A percentile compares a stretch with the other conserved stretches of the same genome.
These are phyloP conservation scores for Pollenia griseotomentosa DNA, from an alignment of 2,888 invertebrate genomes.

Conservation along the genomic window DNA sequence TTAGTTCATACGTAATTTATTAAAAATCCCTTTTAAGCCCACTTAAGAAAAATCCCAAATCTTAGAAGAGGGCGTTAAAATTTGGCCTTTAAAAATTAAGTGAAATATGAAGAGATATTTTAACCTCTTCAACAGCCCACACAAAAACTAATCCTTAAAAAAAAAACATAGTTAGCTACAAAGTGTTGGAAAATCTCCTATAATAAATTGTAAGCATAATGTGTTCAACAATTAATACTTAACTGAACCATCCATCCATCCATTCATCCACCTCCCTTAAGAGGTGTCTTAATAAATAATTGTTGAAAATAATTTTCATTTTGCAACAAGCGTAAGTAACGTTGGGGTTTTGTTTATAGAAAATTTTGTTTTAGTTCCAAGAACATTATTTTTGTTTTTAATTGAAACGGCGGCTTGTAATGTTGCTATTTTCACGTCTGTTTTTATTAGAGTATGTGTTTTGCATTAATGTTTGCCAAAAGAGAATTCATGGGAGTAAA, in stretches of 20 bases:
- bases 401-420: neutral
- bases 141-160: too few relatives aligned
- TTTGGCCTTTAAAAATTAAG: too few relatives aligned
- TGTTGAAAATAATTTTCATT: neutral
- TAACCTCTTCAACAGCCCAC: too few relatives aligned
- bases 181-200: too few relatives aligned
- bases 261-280: neutral
- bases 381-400: constrained; percentile 21
- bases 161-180: too few relatives aligned
- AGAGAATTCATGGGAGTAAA: too few relatives aligned
- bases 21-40: too few relatives aligned
- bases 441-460: neutral
- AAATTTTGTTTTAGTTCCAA: constrained; percentile 3
- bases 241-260: neutral
- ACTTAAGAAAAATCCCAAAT: too few relatives aligned
- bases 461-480: neutral
- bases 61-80: too few relatives aligned
- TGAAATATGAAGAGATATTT: too few relatives aligned
- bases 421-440: neutral
- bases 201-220: neutral
- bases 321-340: neutral
- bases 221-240: neutral
- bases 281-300: constrained; percentile 1
- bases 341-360: constrained; percentile 30
- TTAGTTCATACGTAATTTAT: too few relatives aligned